These are phyloP conservation scores for Chrysocyon brachyurus DNA, from an alignment of 2,797 vertebrate species.

Conservation along the genomic window DNA sequence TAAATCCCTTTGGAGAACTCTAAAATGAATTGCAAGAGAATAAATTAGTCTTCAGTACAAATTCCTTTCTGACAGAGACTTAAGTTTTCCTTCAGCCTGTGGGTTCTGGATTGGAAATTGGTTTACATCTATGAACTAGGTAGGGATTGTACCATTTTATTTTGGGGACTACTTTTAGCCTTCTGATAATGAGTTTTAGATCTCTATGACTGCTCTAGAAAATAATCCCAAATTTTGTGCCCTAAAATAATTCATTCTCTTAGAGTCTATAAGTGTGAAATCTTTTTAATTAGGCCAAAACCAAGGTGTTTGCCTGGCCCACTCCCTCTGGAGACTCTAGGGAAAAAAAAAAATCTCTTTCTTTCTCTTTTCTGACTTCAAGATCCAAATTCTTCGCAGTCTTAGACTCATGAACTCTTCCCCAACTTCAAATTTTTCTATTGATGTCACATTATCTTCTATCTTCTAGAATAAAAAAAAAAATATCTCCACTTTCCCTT, in stretches of 20 bases:
- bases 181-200: background rate
- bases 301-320: background rate
- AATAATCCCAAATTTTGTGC: background rate
- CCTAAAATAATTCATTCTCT: background rate
- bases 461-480: background rate
- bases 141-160: background rate
- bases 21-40: background rate
- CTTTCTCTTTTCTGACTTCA: background rate
- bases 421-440: background rate
- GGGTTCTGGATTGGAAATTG: background rate
- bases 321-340: background rate
- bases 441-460: background rate
- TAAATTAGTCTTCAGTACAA: background rate
- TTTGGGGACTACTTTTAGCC: background rate
- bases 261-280: background rate
- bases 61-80: background rate
- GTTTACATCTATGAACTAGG: background rate
- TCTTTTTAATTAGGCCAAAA: background rate
- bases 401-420: background rate
- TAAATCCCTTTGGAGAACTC: background rate
- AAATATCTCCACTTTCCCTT: background rate
- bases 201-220: background rate
- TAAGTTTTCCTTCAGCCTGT: too few relatives aligned
- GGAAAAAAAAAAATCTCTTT: background rate
- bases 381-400: background rate